Conservation (phyloP, 1,140 invertebrate species). For the Temnothorax longispinosus region DNA sequence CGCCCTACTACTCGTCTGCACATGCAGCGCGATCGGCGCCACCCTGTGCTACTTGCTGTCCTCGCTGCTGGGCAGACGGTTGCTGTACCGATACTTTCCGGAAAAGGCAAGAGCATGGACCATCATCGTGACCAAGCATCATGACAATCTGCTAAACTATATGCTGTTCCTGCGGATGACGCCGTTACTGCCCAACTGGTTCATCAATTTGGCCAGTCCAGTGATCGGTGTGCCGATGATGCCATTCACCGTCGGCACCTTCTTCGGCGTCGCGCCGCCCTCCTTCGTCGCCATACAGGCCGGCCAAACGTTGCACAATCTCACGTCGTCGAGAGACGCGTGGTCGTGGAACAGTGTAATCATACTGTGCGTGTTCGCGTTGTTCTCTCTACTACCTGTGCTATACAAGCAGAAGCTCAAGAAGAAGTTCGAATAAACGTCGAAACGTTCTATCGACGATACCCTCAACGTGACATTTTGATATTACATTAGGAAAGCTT, state of each 20-base stretch:
- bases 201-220: constrained; percentile 99
- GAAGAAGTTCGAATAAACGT: constrained; percentile 91
- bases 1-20: constrained; percentile 96
- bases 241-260: constrained; percentile 97
- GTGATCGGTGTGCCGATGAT: constrained; percentile 97
- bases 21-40: constrained; percentile 98
- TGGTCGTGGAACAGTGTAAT: constrained; percentile 95
- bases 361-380: constrained; percentile 91
- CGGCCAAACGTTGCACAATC: constrained; percentile 96
- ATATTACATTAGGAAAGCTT: not conserved
- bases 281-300: constrained; percentile 99
- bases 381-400: constrained; percentile 96
- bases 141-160: constrained; percentile 97
- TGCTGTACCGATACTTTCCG: constrained; percentile 96
- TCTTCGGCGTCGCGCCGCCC: constrained; percentile 97
- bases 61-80: constrained; percentile 93
- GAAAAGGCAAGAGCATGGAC: constrained; percentile 95
- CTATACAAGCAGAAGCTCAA: constrained; percentile 94
- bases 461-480: not conserved
- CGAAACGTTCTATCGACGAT: not conserved
- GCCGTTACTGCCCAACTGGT: constrained; percentile 99
- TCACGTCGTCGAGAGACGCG: constrained; percentile 95
- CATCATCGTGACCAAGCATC: constrained; percentile 92
- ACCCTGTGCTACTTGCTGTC: constrained; percentile 98
- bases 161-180: constrained; percentile 99